phyloP scores from a whole-genome alignment of 2,888 invertebrate species.

The Diarsia rubi region DNA sequence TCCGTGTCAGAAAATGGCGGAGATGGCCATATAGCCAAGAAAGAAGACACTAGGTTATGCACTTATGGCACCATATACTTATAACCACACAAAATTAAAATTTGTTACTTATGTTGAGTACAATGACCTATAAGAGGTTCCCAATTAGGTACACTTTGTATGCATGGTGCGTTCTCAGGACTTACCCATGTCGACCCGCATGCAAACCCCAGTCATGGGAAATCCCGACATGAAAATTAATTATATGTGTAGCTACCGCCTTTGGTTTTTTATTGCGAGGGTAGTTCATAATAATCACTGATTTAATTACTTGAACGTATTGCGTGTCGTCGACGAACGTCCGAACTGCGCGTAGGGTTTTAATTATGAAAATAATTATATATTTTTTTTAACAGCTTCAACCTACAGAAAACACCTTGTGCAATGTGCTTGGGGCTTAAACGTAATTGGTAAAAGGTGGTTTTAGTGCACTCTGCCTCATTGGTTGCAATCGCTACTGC shows the following conservation, averaged over 20 bases:
- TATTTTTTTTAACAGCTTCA: background rate
- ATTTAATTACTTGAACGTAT: slow-evolving; percentile 66
- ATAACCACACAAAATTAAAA: too few species aligned
- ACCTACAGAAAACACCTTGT: background rate
- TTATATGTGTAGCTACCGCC: slow-evolving; percentile 38
- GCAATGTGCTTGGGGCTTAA: background rate
- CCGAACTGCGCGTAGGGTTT: slow-evolving; percentile 20
- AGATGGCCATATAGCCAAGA: too few species aligned
- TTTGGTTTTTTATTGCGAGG: slow-evolving; percentile 60
- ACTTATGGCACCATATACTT: too few species aligned
- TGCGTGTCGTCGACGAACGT: slow-evolving; percentile 52
- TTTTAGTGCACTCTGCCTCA: background rate
- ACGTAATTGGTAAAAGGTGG: background rate
- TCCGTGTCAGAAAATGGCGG: too few species aligned
- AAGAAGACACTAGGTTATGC: too few species aligned
- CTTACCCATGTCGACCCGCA: slow-evolving; percentile 20
- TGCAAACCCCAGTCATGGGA: slow-evolving; percentile 54
- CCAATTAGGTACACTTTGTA: background rate
- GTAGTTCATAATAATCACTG: slow-evolving; percentile 54
- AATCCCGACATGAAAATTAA: slow-evolving; percentile 61
- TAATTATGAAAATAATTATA: slow-evolving; percentile 25
- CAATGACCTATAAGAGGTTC: background rate
- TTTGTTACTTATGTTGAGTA: too few species aligned
- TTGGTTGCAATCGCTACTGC: too few species aligned
- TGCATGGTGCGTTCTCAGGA: slow-evolving; percentile 12